Conservation (phyloP, 2,113 vertebrate species). For the Scomber colias region DNA sequence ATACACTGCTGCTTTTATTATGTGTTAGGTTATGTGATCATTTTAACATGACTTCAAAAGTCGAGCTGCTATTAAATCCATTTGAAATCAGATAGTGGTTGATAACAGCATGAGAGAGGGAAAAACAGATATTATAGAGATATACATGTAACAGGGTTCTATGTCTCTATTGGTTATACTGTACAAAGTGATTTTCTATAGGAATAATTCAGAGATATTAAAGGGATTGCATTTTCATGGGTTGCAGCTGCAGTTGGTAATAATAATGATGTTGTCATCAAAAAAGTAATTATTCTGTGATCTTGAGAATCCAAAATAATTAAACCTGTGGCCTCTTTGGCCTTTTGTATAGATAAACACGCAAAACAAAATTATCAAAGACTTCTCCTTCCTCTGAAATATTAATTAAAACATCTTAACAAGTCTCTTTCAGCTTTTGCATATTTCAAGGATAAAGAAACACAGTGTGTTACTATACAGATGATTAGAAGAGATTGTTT, state of each 20-base stretch:
- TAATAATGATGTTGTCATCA: not conserved
- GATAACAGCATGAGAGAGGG: too few relatives aligned
- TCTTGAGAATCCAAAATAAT: conserved; percentile 1
- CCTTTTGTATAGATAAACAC: not conserved
- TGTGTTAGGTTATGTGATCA: too few relatives aligned
- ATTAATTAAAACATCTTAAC: conserved; percentile 10
- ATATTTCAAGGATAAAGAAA: conserved; percentile 18
- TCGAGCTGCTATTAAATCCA: too few relatives aligned
- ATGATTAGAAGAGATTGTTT: not conserved
- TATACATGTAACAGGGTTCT: too few relatives aligned
- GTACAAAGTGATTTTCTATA: too few relatives aligned
- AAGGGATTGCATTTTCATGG: too few relatives aligned
- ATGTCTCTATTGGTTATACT: too few relatives aligned
- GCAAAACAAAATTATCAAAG: conserved; percentile 14
- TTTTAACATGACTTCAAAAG: too few relatives aligned
- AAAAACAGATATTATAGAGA: too few relatives aligned
- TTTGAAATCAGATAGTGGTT: too few relatives aligned
- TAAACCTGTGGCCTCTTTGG: not conserved
- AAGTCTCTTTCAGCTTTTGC: conserved; percentile 1
- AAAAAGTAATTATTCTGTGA: not conserved
- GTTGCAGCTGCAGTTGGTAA: not conserved
- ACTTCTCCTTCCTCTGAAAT: conserved; percentile 5
- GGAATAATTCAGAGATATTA: too few relatives aligned
- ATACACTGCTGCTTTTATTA: too few relatives aligned
- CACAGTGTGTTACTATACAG: not conserved